Base-by-base conservation (phyloP, 2,797 vertebrate genomes). In the Acridotheres tristis region DNA sequence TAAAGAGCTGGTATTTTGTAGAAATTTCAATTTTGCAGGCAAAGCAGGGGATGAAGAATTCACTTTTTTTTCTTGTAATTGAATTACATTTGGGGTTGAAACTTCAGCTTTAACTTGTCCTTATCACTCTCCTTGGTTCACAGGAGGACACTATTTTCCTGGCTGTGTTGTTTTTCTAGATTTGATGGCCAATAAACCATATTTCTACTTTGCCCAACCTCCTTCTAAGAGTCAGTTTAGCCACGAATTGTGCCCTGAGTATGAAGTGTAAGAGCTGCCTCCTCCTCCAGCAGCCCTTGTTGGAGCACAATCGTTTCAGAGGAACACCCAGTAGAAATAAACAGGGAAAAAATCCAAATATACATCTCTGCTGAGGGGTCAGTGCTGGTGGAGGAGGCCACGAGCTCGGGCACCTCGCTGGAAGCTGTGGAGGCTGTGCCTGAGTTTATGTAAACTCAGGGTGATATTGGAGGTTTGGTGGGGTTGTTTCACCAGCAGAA, bases 241-340 rank as follows among this genome's bases (percentile, higher is more conserved):
- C 12, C 47, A 32, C 0, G 0, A 76, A 47, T 40, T 1, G 2
- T 48, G 50, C 43, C 30, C 18, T 22, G 16, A 72, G 16, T 1
- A 2, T 11, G 16, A 43, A 47, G 34, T 4, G 38, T 7, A 7
- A 29, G 59, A 1, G 0, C 29, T 12, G 6, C 13, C 47, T 79
- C n/a, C 50, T 61, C 22, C 62, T 48, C 13, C 63, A 65, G 54
- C 47, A 7, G 23, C 9, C 23, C 40, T 67, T 1, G 0, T 6
- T 61, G 58, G 34, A 72, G n/a, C 62, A 51, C 15, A 7, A 30
- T 26, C 69, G 59, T 38, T 85, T 69, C 27, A 48, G 66, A 73
- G 51, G 54, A 27, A 51, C 22, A 51, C 13, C n/a, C 30, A 40
- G 48, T 2, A 58, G 81, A 65, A 92, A 69, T 25, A 82, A 87